Evolutionary conservation across 2,113 vertebrate genomes (phyloP).

Genomic region (Myocastor coypus): DNA sequence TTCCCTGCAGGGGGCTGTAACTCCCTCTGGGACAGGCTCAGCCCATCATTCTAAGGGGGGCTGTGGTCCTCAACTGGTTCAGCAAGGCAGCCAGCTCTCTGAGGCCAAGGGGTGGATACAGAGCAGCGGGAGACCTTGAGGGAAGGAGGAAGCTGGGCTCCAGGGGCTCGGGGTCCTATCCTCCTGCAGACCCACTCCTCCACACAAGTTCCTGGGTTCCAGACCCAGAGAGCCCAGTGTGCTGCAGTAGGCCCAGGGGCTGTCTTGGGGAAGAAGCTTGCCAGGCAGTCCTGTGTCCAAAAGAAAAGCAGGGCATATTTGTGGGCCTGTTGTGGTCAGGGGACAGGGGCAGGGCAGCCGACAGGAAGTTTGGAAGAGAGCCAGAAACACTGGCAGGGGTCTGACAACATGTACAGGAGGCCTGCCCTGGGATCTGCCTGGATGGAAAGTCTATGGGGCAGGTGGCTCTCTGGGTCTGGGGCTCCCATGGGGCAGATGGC

Average conservation of each 20-base stretch:
- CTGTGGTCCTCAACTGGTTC: background rate
- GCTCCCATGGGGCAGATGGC: background rate
- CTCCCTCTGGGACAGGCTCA: background rate
- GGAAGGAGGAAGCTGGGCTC: background rate
- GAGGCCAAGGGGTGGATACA: background rate
- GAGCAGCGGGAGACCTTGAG: background rate
- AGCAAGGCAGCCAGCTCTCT: background rate
- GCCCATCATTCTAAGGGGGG: background rate
- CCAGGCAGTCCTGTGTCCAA: background rate
- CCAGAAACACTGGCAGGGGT: background rate
- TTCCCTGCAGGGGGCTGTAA: background rate
- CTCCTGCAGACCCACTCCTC: too few relatives aligned
- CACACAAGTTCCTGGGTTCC: background rate
- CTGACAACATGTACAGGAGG: background rate
- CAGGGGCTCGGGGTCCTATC: background rate
- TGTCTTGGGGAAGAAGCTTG: background rate
- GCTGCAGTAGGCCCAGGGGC: background rate
- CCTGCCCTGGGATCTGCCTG: background rate
- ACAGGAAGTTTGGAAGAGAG: background rate
- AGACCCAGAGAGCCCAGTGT: background rate
- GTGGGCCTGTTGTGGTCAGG: too few relatives aligned
- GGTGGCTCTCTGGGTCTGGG: background rate
- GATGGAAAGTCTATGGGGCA: background rate
- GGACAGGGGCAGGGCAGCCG: background rate
- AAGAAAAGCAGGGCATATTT: background rate